Conservation (phyloP, 2,888 invertebrate genomes). For the Drosophila subquinaria region DNA sequence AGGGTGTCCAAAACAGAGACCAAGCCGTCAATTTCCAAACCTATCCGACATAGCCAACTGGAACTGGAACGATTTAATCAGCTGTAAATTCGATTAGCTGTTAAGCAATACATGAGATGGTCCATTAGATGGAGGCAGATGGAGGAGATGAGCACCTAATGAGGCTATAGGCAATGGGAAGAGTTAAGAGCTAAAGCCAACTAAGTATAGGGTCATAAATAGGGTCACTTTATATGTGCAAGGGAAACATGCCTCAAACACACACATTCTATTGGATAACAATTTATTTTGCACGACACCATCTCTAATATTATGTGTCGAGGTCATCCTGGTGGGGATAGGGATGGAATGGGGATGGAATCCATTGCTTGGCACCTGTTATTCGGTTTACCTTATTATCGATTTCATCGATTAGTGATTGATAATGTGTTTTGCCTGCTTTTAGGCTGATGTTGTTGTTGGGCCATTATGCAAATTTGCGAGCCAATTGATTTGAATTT, state of each 20-base stretch:
- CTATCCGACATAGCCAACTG: conserved; percentile 16
- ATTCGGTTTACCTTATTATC: conserved; percentile 65
- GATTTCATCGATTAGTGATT: conserved; percentile 77
- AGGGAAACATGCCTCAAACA: not conserved
- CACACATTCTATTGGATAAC: not conserved
- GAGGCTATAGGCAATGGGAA: not conserved
- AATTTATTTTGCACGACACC: conserved; percentile 13
- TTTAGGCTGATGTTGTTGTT: conserved; percentile 13
- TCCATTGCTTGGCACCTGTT: conserved; percentile 6
- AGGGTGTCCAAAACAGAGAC: conserved; percentile 17
- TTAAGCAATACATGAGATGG: conserved; percentile 39
- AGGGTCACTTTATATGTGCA: not conserved
- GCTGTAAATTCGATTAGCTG: conserved; percentile 59
- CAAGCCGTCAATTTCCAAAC: not conserved
- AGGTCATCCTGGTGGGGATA: not conserved
- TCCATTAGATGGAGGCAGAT: conserved; percentile 5
- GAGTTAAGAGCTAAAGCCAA: not conserved
- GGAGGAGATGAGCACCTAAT: conserved; percentile 12
- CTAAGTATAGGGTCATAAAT: not conserved
- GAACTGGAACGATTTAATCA: conserved; percentile 54
- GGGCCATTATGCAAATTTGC: conserved; percentile 67
- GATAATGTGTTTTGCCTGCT: conserved; percentile 65
- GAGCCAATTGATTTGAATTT: conserved; percentile 71
- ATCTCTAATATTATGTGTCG: conserved; percentile 24
- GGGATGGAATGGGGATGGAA: not conserved